Conservation (phyloP, 2,113 vertebrate species). For the Heterocephalus glaber region DNA sequence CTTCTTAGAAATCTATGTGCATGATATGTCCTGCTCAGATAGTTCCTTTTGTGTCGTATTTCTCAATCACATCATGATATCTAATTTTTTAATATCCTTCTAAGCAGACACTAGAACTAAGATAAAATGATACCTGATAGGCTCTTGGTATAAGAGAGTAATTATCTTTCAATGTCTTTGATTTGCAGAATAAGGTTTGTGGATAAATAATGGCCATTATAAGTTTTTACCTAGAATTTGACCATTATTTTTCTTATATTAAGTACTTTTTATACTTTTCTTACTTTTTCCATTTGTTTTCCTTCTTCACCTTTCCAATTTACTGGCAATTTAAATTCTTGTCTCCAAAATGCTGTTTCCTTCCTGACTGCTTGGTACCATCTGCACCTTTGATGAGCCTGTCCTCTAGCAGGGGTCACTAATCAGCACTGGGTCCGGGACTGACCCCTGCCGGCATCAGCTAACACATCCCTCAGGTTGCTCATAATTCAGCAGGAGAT, state of each 20-base stretch:
- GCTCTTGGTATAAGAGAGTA: neutral
- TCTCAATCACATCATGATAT: neutral
- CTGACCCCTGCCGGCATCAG: neutral
- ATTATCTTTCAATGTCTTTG: neutral
- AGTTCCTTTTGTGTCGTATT: neutral
- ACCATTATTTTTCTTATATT: neutral
- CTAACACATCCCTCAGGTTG: neutral
- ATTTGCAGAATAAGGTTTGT: neutral
- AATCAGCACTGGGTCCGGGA: neutral
- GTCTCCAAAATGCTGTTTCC: neutral
- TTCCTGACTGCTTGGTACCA: neutral
- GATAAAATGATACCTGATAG: neutral
- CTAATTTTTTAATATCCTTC: neutral
- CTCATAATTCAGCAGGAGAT: neutral
- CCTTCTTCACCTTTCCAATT: slow-evolving; percentile 1
- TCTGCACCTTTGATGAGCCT: neutral
- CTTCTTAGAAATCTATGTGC: neutral
- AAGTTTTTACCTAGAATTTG: neutral
- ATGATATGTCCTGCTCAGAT: neutral
- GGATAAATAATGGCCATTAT: neutral
- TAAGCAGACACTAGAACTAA: neutral
- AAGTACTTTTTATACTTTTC: neutral
- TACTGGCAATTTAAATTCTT: slow-evolving; percentile 12
- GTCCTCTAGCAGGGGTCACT: neutral
- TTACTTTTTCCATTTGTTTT: neutral